Conservation (phyloP, 2,797 vertebrate species). For the Columba guinea region DNA sequence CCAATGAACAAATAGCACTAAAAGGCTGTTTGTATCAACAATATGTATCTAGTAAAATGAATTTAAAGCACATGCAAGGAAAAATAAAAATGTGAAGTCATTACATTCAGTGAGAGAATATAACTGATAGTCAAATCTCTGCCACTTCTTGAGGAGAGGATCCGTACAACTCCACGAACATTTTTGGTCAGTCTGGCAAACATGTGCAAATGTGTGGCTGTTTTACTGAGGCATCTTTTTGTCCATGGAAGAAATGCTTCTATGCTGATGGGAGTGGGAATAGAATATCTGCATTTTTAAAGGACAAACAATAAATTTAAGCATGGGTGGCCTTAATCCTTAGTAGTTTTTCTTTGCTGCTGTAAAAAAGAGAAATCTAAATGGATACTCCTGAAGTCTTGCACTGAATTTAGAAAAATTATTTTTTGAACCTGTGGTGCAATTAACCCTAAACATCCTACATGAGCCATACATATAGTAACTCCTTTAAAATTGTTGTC, state of each 20-base stretch:
- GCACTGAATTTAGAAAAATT: constrained; percentile 76
- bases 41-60: constrained; percentile 51
- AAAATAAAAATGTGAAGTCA: constrained; percentile 56
- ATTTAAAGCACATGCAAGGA: constrained; percentile 75
- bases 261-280: constrained; percentile 65
- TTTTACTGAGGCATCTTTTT: constrained; percentile 65
- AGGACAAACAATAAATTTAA: constrained; percentile 80
- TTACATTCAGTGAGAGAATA: constrained; percentile 61
- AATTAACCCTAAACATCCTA: constrained; percentile 73
- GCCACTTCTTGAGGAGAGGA: constrained; percentile 59
- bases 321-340: constrained; percentile 82
- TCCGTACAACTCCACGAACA: constrained; percentile 56
- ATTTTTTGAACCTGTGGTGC: constrained; percentile 75
- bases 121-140: constrained; percentile 65
- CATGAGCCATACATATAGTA: constrained; percentile 75
- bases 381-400: constrained; percentile 75
- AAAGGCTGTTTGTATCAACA: constrained; percentile 61
- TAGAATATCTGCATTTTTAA: constrained; percentile 75
- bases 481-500: constrained; percentile 50
- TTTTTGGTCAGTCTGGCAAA: constrained; percentile 69
- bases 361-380: constrained; percentile 71
- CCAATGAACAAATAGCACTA: constrained; percentile 58
- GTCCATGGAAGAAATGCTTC: constrained; percentile 71
- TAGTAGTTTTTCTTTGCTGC: constrained; percentile 79
- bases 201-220: constrained; percentile 63